Evolutionary conservation across 2,888 invertebrate genomes (phyloP).

Genomic region (Drosophila kambysellisi): DNA sequence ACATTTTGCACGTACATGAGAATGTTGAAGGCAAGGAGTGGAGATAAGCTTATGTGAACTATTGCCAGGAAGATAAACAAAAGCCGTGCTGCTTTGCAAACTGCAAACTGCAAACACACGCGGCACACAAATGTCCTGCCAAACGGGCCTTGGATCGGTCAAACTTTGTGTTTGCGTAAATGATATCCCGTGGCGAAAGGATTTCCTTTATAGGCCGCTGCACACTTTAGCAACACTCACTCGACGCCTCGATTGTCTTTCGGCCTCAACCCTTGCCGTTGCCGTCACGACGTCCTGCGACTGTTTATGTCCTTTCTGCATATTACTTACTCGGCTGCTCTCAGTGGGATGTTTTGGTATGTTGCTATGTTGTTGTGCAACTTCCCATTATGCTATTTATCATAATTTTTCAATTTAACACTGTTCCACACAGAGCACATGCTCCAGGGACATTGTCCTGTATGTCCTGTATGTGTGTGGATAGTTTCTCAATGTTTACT

Average conservation of each 20-base stretch:
- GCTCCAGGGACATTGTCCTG: conserved; percentile 32
- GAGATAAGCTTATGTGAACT: conserved; percentile 83
- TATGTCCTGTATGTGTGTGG: conserved; percentile 17
- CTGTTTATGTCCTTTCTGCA: conserved; percentile 72
- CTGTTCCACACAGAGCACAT: conserved; percentile 52
- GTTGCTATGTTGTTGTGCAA: conserved; percentile 55
- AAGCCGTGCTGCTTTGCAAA: conserved; percentile 34
- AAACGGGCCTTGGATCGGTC: conserved; percentile 77
- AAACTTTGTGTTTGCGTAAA: conserved; percentile 74
- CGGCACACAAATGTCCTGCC: conserved; percentile 23
- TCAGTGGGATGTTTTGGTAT: conserved; percentile 70
- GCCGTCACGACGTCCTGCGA: conserved; percentile 39
- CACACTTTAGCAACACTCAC: conserved; percentile 72
- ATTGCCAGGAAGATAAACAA: conserved; percentile 83
- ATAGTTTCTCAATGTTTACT: conserved; percentile 70
- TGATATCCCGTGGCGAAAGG: conserved; percentile 85
- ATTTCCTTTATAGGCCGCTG: conserved; percentile 72
- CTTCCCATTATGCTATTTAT: conserved; percentile 82
- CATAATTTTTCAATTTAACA: conserved; percentile 85
- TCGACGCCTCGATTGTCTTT: conserved; percentile 65
- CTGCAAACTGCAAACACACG: conserved; percentile 30
- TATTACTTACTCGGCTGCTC: conserved; percentile 54
- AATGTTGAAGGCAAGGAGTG: conserved; percentile 35
- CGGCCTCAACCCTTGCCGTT: conserved; percentile 60
- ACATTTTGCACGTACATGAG: conserved; percentile 61